Base-by-base conservation (phyloP, 2,113 vertebrate species). In the Lethenteron camtschaticum region DNA sequence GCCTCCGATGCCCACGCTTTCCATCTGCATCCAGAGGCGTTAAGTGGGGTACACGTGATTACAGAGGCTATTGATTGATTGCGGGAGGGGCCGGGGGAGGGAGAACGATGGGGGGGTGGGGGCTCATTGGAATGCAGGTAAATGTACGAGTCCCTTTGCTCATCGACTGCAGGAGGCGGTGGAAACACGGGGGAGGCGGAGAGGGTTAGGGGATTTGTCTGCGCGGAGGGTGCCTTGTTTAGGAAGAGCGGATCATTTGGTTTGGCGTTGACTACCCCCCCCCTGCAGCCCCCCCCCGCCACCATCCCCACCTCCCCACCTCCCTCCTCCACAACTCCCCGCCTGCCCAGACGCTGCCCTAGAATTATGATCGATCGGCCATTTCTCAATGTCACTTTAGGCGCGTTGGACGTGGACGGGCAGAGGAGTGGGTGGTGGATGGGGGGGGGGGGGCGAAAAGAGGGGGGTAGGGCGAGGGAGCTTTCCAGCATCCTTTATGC, bases 301-400 rank as follows among this genome's bases (percentile, higher is more conserved):
- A 13, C 59, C 59, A 13, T 16, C 16, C 59, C 59, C 59, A 13
- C 59, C 20, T 20, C 59, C 59, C 59, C 59, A 14, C 20, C 59
- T 20, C 59, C 59, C 59, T 63, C 59, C 59, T 20, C 59, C 59
- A 14, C n/a, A 66, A 66, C 63, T n/a, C 63, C 63, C 10, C 24
- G 10, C 24, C 63, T 11, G 63, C 10, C 24, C 41, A 41, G 41
- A 41, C 41, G 41, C 41, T 41, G 41, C 41, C n/a, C 63, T 24
- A 24, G 63, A 66, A 66, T 66, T 66, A 66, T 66, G 63, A 66
- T 66, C 63, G 63, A 66, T 66, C 63, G 24, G 63, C 63, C n/a
- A 66, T 66, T 66, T 66, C 63, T 66, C 63, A 66, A 66, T 66
- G 63, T 66, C 63, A 66, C 63, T 66, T 66, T 41, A 41, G 41